These are phyloP conservation scores for Coleophora deauratella DNA, from an alignment of 2,888 invertebrate genomes.

Conservation along the genomic window DNA sequence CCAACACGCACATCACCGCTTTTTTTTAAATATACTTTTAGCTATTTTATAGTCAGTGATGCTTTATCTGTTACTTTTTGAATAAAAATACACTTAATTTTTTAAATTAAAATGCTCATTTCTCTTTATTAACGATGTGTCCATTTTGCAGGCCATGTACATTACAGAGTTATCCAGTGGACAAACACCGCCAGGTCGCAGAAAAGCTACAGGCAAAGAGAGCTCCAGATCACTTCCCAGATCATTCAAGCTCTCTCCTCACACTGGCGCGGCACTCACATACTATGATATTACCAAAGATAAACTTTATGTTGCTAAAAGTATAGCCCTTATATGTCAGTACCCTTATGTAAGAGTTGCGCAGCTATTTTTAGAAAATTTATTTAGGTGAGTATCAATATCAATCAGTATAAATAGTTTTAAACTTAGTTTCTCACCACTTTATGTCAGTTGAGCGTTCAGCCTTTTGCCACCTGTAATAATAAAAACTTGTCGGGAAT, in stretches of 20 bases:
- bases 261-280: conserved; percentile 84
- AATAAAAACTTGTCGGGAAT: too few species aligned
- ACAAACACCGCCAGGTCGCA: conserved; percentile 77
- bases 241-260: conserved; percentile 89
- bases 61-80: too few species aligned
- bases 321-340: conserved; percentile 93
- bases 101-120: too few species aligned
- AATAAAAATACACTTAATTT: too few species aligned
- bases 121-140: too few species aligned
- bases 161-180: conserved; percentile 91
- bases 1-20: too few species aligned
- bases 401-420: background rate
- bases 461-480: too few species aligned
- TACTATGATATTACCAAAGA: conserved; percentile 96
- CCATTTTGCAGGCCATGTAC: conserved; percentile 86
- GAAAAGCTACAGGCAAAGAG: conserved; percentile 75
- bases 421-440: too few species aligned
- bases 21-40: too few species aligned
- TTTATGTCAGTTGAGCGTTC: too few species aligned
- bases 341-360: conserved; percentile 92
- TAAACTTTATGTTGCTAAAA: conserved; percentile 95
- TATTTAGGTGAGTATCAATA: conserved; percentile 80
- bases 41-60: too few species aligned
- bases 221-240: conserved; percentile 90
- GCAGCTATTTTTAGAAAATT: conserved; percentile 88